Evolutionary conservation across 2,888 invertebrate genomes (phyloP).

Genomic region (Odontothrips loti): DNA sequence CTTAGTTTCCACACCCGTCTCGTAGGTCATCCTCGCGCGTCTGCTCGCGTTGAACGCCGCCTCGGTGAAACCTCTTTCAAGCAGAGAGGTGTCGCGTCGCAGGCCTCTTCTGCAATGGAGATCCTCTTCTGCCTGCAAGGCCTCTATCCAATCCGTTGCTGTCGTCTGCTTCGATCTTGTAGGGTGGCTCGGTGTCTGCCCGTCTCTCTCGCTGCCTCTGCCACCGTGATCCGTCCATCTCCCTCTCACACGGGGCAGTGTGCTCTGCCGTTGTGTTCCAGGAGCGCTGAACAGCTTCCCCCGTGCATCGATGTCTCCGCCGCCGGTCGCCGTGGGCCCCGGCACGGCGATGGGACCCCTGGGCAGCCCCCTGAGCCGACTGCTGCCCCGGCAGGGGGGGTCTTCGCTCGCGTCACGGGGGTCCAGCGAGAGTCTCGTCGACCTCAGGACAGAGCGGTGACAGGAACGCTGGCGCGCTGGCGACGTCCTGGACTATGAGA

Average conservation of each 20-base stretch:
- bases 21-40: not conserved
- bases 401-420: not conserved
- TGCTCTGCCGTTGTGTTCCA: slow-evolving; percentile 5
- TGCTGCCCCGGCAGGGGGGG: not conserved
- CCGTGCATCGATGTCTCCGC: not conserved
- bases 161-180: not conserved
- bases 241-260: not conserved
- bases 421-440: slow-evolving; percentile 3
- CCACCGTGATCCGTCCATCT: not conserved
- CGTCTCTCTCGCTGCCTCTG: not conserved
- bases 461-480: too few relatives aligned
- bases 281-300: not conserved
- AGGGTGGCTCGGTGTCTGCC: not conserved
- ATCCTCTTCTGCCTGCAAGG: not conserved
- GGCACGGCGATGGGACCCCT: not conserved
- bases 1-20: not conserved
- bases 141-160: too few relatives aligned
- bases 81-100: too few relatives aligned
- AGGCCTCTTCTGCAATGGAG: not conserved
- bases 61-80: too few relatives aligned
- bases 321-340: not conserved
- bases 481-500: too few relatives aligned
- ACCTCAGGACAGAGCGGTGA: not conserved
- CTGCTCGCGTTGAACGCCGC: not conserved
- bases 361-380: not conserved